These are phyloP conservation scores for Exocentrus adspersus DNA, from an alignment of 2,888 invertebrate species.

Conservation along the genomic window DNA sequence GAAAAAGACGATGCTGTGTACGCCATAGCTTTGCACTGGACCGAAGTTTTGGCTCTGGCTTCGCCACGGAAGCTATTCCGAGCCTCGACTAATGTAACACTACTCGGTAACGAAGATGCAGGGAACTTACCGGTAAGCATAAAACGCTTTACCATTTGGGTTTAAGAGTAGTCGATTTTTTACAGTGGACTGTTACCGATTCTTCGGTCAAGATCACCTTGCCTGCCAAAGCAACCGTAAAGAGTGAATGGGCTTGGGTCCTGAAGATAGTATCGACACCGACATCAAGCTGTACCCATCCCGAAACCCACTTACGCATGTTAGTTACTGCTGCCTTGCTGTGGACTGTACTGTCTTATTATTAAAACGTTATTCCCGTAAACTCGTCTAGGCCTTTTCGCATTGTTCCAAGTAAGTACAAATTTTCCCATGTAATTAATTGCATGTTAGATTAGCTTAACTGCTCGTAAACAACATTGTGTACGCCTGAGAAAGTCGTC, in stretches of 20 bases:
- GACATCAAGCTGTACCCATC: too few species aligned
- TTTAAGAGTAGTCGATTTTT: not conserved
- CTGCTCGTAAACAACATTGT: too few species aligned
- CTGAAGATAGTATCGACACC: constrained; percentile 62
- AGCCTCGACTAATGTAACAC: constrained; percentile 56
- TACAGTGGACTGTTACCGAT: constrained; percentile 35
- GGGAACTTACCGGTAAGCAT: constrained; percentile 48
- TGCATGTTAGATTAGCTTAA: too few species aligned
- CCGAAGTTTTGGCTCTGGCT: constrained; percentile 66
- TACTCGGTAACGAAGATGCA: constrained; percentile 66
- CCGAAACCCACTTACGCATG: too few species aligned
- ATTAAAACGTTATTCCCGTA: too few species aligned
- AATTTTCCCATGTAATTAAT: too few species aligned
- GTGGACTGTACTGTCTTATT: not conserved
- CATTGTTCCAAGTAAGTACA: too few species aligned
- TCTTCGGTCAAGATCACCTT: constrained; percentile 55
- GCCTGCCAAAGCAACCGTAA: constrained; percentile 62
- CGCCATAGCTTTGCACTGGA: constrained; percentile 78
- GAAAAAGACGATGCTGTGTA: constrained; percentile 65
- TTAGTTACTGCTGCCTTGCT: too few species aligned
- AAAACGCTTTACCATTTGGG: constrained; percentile 39
- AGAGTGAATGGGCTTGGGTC: constrained; percentile 65
- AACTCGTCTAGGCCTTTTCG: too few species aligned
- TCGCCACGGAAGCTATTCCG: constrained; percentile 56
- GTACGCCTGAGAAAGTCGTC: too few species aligned